Base-by-base conservation (phyloP, 2,797 vertebrate species). In the Sebastes matsubarae region DNA sequence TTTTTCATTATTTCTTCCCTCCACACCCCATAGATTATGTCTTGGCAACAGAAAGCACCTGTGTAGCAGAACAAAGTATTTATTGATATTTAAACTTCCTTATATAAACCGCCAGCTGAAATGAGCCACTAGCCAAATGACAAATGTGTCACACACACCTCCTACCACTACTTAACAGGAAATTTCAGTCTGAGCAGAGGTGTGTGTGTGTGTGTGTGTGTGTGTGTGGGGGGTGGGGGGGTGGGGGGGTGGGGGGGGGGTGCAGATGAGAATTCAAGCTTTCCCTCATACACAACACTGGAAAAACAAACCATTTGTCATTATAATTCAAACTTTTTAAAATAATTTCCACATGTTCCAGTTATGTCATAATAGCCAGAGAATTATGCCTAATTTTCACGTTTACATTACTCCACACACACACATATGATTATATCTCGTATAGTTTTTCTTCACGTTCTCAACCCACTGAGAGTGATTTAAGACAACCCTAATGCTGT, bases 301-400 rank as follows among this genome's bases (percentile, higher is more conserved):
- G 80, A 89, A 93, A 94, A 95, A 93, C 91, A 94, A 93, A 93
- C 86, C 89, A 89, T 94, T 92, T 91, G 90, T 95, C 91, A 91
- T 85, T 87, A 87, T 79, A 87, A 89, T 76, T 83, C 75, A 85
- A 85, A 88, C 85, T 70, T 92, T 88, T 88, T 71, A 25, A 85
- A 94, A 94, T 92, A 90, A 92, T 90, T 95, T 93, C 94, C 94
- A 94, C 87, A 95, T 93, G 93, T 88, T 88, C 77, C 77, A 72
- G 80, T 82, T 71, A 85, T 91, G 88, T 87, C 79, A 83, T 38
- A 87, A 90, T 84, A 86, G 88, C 77, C 70, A 46, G 67, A 81
- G 74, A 63, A 93, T 91, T 92, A 85, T 67, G 70, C 72, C 72
- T 87, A 85, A 92, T 93, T 92, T 91, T 91, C 85, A 88, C 74